Conservation (phyloP, 1,140 invertebrate species). For the silkworm (Bombyx mori) region DNA sequence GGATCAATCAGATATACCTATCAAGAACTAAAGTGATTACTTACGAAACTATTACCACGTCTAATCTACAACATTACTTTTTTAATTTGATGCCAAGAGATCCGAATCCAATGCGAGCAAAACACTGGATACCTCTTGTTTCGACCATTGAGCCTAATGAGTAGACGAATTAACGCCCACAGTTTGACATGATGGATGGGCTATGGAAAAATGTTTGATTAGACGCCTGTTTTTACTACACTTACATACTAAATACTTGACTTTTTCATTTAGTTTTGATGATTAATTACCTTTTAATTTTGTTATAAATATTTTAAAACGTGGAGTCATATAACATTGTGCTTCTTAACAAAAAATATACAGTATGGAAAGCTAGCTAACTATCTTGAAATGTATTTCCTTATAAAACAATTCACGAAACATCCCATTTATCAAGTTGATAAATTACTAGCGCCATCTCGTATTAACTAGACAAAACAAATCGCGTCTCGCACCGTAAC, state of each 20-base stretch:
- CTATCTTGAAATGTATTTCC: not conserved
- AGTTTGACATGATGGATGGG: conserved; percentile 59
- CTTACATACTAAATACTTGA: conserved; percentile 21
- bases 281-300: no score
- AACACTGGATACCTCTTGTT: not conserved
- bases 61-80: no score
- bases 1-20: no score
- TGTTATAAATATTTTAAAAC: no score
- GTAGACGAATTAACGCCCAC: conserved; percentile 44
- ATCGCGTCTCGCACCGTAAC: not conserved
- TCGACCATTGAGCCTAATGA: conserved; percentile 33
- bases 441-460: conserved; percentile 30
- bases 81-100: no score
- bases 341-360: no score
- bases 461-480: conserved; percentile 10
- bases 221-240: conserved; percentile 29
- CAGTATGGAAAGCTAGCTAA: no score
- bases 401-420: conserved; percentile 19
- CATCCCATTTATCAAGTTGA: not conserved
- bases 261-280: no score
- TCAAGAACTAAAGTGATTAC: no score
- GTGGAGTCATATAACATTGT: no score
- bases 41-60: no score
- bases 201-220: conserved; percentile 59
- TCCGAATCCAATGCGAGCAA: no score